phyloP scores from a whole-genome alignment of 2,888 invertebrate genomes.

The Phanerotoma sp. region DNA sequence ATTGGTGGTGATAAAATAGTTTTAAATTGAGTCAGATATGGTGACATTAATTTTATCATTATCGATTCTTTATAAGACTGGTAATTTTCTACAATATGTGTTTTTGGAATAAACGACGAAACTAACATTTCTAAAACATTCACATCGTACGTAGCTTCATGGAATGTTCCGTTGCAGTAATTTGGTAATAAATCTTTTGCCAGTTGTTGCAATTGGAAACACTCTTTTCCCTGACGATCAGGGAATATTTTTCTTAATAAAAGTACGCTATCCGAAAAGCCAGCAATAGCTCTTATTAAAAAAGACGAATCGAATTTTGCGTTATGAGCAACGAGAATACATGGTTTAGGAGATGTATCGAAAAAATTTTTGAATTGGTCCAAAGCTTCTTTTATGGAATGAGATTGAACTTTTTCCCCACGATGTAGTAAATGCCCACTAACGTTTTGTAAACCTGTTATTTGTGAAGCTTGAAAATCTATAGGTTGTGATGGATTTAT shows the following conservation, averaged over 20 bases:
- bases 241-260: conserved; percentile 11
- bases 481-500: conserved; percentile 9
- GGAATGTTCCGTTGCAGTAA: conserved; percentile 3
- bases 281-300: conserved; percentile 18
- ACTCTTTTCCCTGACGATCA: conserved; percentile 1
- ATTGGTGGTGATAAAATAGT: not conserved
- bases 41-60: conserved; percentile 4
- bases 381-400: conserved; percentile 15
- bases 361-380: conserved; percentile 11
- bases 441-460: conserved; percentile 14
- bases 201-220: conserved; percentile 5
- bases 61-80: conserved; percentile 6
- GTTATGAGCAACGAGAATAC: conserved; percentile 25
- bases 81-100: conserved; percentile 2
- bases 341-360: conserved; percentile 2
- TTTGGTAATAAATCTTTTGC: conserved; percentile 9
- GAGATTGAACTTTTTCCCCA: conserved; percentile 9
- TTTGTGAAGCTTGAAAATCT: not conserved
- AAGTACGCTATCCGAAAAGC: conserved; percentile 26
- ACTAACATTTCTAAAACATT: conserved; percentile 11
- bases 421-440: conserved; percentile 9
- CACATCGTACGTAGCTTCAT: conserved; percentile 24
- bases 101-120: conserved; percentile 3
- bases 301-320: conserved; percentile 15
- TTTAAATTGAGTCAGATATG: conserved; percentile 6